Evolutionary conservation across 2,113 vertebrate genomes (phyloP).

Genomic region (Herpailurus yagouaroundi): DNA sequence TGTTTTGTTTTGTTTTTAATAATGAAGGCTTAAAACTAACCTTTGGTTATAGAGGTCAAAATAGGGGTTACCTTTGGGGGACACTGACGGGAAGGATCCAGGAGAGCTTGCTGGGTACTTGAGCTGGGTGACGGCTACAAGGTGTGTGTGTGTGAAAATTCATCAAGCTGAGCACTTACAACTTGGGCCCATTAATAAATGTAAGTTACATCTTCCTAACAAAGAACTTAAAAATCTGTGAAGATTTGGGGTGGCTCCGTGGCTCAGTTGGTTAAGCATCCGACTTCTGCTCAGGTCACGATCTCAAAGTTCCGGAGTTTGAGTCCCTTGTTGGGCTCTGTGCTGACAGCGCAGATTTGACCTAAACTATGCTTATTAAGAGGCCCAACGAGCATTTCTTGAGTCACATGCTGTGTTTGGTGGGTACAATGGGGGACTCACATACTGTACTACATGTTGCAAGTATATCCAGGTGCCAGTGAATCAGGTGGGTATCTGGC

Average conservation of each 20-base stretch:
- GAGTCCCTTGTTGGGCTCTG: too few species aligned
- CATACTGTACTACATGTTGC: accelerated
- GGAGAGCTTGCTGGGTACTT: not conserved
- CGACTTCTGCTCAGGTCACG: too few species aligned
- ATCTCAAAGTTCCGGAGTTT: too few species aligned
- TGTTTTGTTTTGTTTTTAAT: not conserved
- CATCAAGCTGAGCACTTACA: not conserved
- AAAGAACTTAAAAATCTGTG: not conserved
- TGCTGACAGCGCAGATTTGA: not conserved
- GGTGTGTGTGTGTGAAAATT: not conserved
- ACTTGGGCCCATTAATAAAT: not conserved
- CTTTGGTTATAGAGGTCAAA: not conserved
- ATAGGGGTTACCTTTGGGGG: not conserved
- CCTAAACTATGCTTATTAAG: not conserved
- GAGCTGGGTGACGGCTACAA: not conserved
- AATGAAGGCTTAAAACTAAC: not conserved
- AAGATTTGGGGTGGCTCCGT: not conserved
- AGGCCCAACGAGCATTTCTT: not conserved
- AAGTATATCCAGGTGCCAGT: not conserved
- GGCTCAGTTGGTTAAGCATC: too few species aligned
- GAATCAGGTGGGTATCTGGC: not conserved
- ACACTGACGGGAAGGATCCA: not conserved
- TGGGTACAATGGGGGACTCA: accelerated
- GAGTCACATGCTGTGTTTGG: not conserved
- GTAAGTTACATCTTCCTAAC: not conserved